Evolutionary conservation across 2,888 invertebrate species (phyloP), one percentile per base, ranked within the genome.

Genomic region (Synanthedon andrenaeformis): DNA sequence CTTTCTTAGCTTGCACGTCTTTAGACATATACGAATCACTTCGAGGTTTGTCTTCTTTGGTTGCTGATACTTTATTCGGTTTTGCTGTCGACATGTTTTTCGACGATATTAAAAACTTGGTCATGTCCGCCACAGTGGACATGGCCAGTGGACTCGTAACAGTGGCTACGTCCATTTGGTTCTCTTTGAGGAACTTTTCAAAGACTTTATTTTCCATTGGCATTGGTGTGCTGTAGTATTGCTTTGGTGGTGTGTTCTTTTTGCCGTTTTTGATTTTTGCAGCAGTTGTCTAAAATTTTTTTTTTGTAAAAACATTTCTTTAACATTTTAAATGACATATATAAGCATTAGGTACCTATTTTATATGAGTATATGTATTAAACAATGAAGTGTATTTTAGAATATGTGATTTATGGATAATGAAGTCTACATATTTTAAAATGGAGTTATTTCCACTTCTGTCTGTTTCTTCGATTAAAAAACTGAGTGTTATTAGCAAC

Each of bases 161-260:
- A 1, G 70, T 70, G 3, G 66, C 61, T 0, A 82, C 74, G 35
- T 79, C 82, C 28, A 83, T 57, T 0, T 66, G 28, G 42, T 79
- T 61, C 0, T 74, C 71, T 58, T 69, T 77, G 1, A 83, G 65
- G 57, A 83, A 83, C 3, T 64, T 70, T 1, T 79, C 59, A 52
- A 83, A 82, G 0, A 76, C 75, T 0, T 60, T 49, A 3, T 58
- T 59, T 8, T 58, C 62, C 83, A 82, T 83, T 10, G 83, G 82
- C 4, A 82, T 42, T 0, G 79, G 81, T 0, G 79, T 80, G n/a
- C 67, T 63, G 54, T 68, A 82, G 53, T 72, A 71, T 52, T 81
- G 82, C 10, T 62, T 6, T 2, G 82, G 82, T 0, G 69, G 62
- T 49, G 67, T 58, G 53, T 70, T 62, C 3, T 59, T 61, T 59